phyloP scores from a whole-genome alignment of 2,797 vertebrate genomes.

The Cuniculus paca region DNA sequence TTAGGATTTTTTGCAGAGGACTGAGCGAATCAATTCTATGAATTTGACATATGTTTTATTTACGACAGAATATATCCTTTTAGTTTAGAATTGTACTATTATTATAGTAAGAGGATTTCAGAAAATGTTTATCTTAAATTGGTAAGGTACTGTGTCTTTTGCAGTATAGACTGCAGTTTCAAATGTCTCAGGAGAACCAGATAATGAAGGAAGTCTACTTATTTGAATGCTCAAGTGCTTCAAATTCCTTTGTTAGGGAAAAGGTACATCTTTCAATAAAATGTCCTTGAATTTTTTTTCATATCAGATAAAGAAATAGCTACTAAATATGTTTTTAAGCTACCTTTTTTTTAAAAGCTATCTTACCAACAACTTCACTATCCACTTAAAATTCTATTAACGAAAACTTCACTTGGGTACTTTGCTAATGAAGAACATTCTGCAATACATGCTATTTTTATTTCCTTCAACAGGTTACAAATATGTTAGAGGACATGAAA shows the following conservation, averaged over 20 bases:
- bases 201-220: neutral
- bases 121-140: neutral
- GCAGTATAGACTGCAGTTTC: neutral
- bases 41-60: constrained; percentile 32
- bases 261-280: constrained; percentile 39
- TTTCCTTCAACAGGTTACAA: constrained; percentile 8
- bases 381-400: constrained; percentile 62
- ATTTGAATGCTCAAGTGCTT: constrained; percentile 10
- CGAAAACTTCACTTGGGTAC: constrained; percentile 39
- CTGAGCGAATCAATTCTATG: constrained; percentile 23
- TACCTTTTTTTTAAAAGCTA: constrained; percentile 13
- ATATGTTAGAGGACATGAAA: neutral
- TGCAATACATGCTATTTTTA: neutral
- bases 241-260: constrained; percentile 41
- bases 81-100: neutral
- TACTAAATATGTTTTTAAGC: constrained; percentile 4
- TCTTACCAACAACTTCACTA: constrained; percentile 50
- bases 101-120: neutral
- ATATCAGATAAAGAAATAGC: constrained; percentile 43
- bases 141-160: neutral
- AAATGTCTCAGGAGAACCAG: neutral
- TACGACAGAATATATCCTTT: neutral
- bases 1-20: neutral
- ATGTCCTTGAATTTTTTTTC: constrained; percentile 27
- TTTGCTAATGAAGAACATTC: constrained; percentile 48